phyloP scores from a whole-genome alignment of 2,888 invertebrate species.

The Dugesia japonica region DNA sequence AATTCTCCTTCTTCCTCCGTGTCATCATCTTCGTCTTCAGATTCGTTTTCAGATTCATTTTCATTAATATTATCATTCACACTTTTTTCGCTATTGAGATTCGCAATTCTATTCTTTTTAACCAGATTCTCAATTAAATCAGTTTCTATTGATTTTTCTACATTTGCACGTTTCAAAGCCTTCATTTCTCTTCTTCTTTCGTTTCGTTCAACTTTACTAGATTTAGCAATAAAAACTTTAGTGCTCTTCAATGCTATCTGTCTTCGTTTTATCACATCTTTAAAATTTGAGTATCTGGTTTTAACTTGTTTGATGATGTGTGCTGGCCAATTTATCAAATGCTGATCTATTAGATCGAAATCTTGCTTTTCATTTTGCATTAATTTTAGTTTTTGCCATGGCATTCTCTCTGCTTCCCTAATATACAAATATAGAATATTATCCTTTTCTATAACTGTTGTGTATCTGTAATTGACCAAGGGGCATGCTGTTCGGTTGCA shows the following conservation, averaged over 20 bases:
- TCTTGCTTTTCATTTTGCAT: slow-evolving; percentile 89
- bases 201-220: slow-evolving; percentile 78
- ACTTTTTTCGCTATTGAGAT: slow-evolving; percentile 82
- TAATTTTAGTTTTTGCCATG: slow-evolving; percentile 76
- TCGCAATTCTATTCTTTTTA: slow-evolving; percentile 60
- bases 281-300: slow-evolving; percentile 24
- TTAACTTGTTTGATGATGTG: slow-evolving; percentile 40
- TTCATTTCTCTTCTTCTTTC: slow-evolving; percentile 76
- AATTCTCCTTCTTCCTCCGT: slow-evolving; percentile 38
- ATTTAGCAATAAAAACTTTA: slow-evolving; percentile 76
- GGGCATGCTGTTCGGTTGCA: slow-evolving; percentile 83
- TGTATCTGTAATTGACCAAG: slow-evolving; percentile 92
- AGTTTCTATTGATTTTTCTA: slow-evolving; percentile 90
- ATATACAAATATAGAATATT: slow-evolving; percentile 65
- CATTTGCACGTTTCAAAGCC: slow-evolving; percentile 79
- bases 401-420: slow-evolving; percentile 53
- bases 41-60: slow-evolving; percentile 50
- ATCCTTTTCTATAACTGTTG: slow-evolving; percentile 86
- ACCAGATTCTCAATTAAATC: slow-evolving; percentile 78
- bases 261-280: slow-evolving; percentile 81
- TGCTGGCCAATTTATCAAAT: slow-evolving; percentile 78
- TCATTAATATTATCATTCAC: slow-evolving; percentile 71
- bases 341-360: slow-evolving; percentile 81
- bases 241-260: slow-evolving; percentile 57
- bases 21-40: slow-evolving; percentile 44